Conservation (phyloP, 2,113 vertebrate species). For the Catharus fuscescens region DNA sequence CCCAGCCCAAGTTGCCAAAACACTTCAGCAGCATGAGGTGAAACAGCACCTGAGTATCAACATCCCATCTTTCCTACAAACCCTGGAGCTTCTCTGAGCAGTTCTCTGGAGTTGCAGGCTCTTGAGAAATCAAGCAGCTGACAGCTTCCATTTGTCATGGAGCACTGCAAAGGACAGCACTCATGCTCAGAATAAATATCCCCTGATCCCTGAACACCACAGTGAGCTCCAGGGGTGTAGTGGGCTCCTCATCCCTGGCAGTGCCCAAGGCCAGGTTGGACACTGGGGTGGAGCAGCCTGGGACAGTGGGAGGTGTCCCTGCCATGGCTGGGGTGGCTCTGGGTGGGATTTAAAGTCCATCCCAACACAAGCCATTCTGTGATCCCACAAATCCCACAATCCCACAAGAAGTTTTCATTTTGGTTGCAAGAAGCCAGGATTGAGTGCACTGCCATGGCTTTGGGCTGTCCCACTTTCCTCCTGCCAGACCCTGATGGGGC, state of each 20-base stretch:
- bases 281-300: neutral
- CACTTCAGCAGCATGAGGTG: neutral
- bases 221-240: rapidly evolving
- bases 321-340: neutral
- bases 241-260: neutral
- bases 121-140: neutral
- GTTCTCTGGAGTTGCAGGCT: neutral
- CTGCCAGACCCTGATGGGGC: neutral
- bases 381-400: neutral
- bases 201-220: neutral
- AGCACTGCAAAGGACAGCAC: neutral
- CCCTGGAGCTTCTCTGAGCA: neutral
- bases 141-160: neutral
- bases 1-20: neutral
- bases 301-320: neutral
- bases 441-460: neutral
- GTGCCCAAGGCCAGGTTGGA: neutral
- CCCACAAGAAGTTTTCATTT: rapidly evolving
- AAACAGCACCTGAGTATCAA: neutral
- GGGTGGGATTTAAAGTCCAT: rapidly evolving
- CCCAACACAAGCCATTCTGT: neutral
- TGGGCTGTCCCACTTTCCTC: neutral
- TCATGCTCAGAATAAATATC: neutral
- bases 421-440: neutral
- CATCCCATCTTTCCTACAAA: neutral